These are phyloP conservation scores for Orthonychiurus folsomi DNA, from an alignment of 2,888 invertebrate species.

Conservation along the genomic window DNA sequence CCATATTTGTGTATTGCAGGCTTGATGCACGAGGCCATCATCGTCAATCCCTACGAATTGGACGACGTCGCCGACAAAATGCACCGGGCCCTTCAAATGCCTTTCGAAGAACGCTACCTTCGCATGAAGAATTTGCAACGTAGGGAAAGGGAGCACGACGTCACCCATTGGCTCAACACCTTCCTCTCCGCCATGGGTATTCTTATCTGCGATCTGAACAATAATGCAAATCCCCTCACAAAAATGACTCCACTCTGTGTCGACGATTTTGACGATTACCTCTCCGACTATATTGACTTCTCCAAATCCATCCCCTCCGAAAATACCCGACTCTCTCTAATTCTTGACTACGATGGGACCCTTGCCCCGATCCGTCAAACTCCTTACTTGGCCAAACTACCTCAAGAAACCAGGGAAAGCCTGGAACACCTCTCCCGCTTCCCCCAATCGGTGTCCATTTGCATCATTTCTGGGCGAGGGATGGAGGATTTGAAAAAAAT, in stretches of 20 bases:
- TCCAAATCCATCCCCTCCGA: slow-evolving; percentile 26
- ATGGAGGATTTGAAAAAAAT: slow-evolving; percentile 45
- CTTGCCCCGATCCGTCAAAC: slow-evolving; percentile 45
- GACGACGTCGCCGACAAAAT: slow-evolving; percentile 45
- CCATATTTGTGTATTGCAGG: no score
- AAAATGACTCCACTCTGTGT: slow-evolving; percentile 44
- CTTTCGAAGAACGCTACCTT: slow-evolving; percentile 45
- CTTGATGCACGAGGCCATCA: slow-evolving; percentile 46
- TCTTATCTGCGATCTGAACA: slow-evolving; percentile 41
- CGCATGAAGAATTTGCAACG: slow-evolving; percentile 46
- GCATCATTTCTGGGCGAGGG: slow-evolving; percentile 46
- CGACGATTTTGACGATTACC: slow-evolving; percentile 44
- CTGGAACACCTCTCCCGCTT: slow-evolving; percentile 44
- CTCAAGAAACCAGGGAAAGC: slow-evolving; percentile 44
- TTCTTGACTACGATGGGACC: slow-evolving; percentile 48
- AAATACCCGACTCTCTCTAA: slow-evolving; percentile 44
- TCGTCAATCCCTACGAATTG: slow-evolving; percentile 47
- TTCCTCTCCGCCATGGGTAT: slow-evolving; percentile 45
- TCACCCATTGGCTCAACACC: slow-evolving; percentile 45
- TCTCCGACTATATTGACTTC: slow-evolving; percentile 43
- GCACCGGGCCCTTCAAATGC: slow-evolving; percentile 46
- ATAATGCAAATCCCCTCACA: slow-evolving; percentile 40
- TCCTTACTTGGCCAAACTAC: slow-evolving; percentile 45
- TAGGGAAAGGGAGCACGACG: slow-evolving; percentile 44
- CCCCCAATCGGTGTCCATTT: slow-evolving; percentile 45